Evolutionary conservation across 2,797 vertebrate species (phyloP).

Genomic region (Malurus leucopterus): DNA sequence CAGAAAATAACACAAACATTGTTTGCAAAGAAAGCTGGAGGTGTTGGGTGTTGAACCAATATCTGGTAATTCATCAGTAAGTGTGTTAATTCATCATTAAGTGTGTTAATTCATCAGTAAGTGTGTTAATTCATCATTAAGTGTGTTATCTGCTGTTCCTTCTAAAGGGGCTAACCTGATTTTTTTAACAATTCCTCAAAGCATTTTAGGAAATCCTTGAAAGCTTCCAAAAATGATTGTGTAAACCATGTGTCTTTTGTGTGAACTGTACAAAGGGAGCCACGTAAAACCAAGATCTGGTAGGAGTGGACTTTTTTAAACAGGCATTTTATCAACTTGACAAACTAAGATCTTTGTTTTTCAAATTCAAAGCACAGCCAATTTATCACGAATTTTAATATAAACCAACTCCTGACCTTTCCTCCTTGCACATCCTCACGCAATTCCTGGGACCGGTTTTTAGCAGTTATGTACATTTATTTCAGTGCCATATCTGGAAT

Average conservation of each 20-base stretch:
- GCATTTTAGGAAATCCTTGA: neutral
- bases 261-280: neutral
- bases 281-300: neutral
- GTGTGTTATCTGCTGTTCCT: neutral
- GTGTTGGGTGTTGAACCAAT: neutral
- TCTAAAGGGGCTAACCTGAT: neutral
- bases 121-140: neutral
- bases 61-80: neutral
- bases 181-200: neutral
- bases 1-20: neutral
- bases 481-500: neutral
- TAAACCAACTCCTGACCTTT: neutral
- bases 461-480: neutral
- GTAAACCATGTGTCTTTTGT: neutral
- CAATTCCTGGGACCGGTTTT: neutral
- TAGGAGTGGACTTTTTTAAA: neutral
- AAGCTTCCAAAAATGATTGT: neutral
- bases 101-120: neutral
- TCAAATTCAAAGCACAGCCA: neutral
- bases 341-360: neutral
- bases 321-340: neutral
- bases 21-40: neutral
- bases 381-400: neutral
- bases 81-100: neutral
- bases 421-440: neutral